These are phyloP conservation scores for Sebastes paucispinis DNA, from an alignment of 2,797 vertebrate genomes.

Conservation along the genomic window DNA sequence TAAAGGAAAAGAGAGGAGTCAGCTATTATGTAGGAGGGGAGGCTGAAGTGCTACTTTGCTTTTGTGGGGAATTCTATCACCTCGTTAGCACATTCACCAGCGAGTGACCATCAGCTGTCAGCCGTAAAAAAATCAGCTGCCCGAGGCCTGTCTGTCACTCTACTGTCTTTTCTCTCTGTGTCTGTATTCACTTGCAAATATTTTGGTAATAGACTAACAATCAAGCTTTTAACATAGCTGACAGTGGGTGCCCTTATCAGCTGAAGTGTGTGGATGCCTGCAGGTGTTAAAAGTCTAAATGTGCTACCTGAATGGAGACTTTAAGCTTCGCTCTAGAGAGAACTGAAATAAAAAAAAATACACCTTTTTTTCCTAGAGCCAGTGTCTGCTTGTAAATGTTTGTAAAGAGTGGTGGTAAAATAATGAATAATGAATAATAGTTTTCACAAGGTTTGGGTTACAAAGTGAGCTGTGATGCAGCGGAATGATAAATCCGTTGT, in stretches of 20 bases:
- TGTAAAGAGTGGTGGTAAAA: background rate
- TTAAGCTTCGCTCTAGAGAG: background rate
- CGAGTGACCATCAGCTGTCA: slow-evolving; percentile 65
- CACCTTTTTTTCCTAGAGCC: background rate
- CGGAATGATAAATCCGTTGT: background rate
- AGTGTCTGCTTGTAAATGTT: background rate
- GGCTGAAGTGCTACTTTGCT: slow-evolving; percentile 50
- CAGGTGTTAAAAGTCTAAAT: slow-evolving; percentile 15
- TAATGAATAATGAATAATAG: background rate
- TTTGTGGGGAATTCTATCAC: slow-evolving; percentile 61
- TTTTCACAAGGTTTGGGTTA: background rate
- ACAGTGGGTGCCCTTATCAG: background rate
- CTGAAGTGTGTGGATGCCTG: background rate
- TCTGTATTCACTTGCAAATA: slow-evolving; percentile 60
- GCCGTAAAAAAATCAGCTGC: slow-evolving; percentile 53
- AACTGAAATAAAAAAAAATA: background rate
- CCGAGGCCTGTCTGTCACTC: slow-evolving; percentile 19
- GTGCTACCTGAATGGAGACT: background rate
- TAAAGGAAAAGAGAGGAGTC: slow-evolving; percentile 44
- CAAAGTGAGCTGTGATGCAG: background rate
- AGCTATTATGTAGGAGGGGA: slow-evolving; percentile 41
- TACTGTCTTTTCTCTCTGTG: slow-evolving; percentile 25
- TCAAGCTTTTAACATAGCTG: slow-evolving; percentile 5
- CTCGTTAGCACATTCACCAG: slow-evolving; percentile 67
- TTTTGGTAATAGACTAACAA: slow-evolving; percentile 36